Evolutionary conservation across 2,113 vertebrate species (phyloP), one percentile per base, ranked within the genome.

Genomic region (Callochromis pleurospilus): DNA sequence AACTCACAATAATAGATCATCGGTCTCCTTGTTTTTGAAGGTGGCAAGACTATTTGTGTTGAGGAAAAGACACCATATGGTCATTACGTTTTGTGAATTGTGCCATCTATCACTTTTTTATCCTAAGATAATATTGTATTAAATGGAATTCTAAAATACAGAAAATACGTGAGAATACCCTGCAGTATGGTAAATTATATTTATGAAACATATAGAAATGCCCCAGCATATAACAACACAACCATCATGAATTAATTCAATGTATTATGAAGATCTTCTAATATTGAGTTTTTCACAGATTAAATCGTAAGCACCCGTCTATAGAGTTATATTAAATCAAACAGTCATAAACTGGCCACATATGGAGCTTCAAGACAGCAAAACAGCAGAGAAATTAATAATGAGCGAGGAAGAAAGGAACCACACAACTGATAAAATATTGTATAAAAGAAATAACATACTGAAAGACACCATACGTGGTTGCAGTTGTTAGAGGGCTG

Each of bases 331-430:
- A 75, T 75, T 75, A 75, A 75, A 75, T 47, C 3, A 75, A 77
- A 49, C 6, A 31, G 26, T 49, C 70, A 77, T 77, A 49, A 77
- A 77, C 10, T 49, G 26, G 15, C 42, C 45, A 49, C 24, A 47
- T 1, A 3, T 11, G 26, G 70, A 7, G 42, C 70, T 77, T 77
- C 15, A 77, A 77, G 42, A 49, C 1, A 3, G 42, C 9, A 49
- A 77, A 77, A 77, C 40, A 29, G 24, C 9, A 77, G 24, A 77
- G 15, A 77, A 77, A 77, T n/a, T 31, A 77, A 77, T 49, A n/a
- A 77, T 1, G 15, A 77, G 42, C 3, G 3, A 6, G 42, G 4
- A 75, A 75, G 42, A 75, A 75, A 49, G 70, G 70, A 75, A 49
- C 15, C 4, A 19, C 70, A 3, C 3, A 49, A 47, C 6, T 19